phyloP scores from a whole-genome alignment of 2,113 vertebrate species.

The Arothron firmamentum region DNA sequence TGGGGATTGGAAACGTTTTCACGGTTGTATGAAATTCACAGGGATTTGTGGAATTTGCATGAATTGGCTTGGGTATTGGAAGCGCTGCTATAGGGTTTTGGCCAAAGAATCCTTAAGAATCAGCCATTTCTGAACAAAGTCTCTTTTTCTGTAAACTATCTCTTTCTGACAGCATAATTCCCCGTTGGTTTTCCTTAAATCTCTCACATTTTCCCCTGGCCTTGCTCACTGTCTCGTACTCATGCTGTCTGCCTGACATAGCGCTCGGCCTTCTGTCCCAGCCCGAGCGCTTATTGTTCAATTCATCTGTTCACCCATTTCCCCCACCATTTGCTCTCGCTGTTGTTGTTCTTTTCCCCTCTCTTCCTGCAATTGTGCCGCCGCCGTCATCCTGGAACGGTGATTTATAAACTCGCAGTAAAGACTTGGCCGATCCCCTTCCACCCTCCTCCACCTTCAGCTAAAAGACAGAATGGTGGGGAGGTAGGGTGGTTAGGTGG shows the following conservation, averaged over 20 bases:
- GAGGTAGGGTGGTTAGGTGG: conserved; percentile 1
- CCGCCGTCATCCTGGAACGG: conserved; percentile 26
- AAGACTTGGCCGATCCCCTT: conserved; percentile 4
- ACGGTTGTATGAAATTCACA: too few species aligned
- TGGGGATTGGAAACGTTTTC: too few species aligned
- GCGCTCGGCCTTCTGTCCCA: conserved; percentile 33
- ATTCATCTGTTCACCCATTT: conserved; percentile 46
- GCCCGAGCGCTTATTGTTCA: conserved; percentile 49
- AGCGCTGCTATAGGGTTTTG: too few species aligned
- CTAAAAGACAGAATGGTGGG: conserved; percentile 12
- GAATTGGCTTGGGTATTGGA: too few species aligned
- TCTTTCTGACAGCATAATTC: conserved; percentile 3
- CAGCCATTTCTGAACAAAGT: too few species aligned
- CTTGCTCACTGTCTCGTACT: conserved; percentile 1
- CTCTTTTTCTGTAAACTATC: not conserved
- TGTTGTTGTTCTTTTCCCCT: conserved; percentile 39
- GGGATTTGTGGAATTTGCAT: too few species aligned
- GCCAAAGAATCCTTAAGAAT: too few species aligned
- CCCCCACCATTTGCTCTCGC: conserved; percentile 21
- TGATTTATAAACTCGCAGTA: conserved; percentile 54
- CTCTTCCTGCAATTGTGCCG: conserved; percentile 14
- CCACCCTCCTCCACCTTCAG: not conserved
- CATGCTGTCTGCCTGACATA: conserved; percentile 18
- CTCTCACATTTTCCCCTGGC: not conserved
- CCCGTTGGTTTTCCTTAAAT: conserved; percentile 3